phyloP scores from a whole-genome alignment of 2,888 invertebrate species.

The Pyrochroa serraticornis region DNA sequence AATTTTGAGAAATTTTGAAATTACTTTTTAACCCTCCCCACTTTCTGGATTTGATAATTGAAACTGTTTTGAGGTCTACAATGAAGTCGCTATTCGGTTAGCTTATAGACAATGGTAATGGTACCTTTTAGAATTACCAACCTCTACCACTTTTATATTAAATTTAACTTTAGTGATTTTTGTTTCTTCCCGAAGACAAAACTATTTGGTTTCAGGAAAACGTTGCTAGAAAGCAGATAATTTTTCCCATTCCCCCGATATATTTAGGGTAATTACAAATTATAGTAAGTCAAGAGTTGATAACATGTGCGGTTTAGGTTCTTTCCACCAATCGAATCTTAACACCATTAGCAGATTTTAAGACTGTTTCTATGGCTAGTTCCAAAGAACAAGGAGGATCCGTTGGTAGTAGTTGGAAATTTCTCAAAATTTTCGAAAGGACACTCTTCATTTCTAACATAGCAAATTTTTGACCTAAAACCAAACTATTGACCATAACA shows the following conservation, averaged over 20 bases:
- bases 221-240: too few species aligned
- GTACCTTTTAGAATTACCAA: too few species aligned
- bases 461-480: constrained; percentile 58
- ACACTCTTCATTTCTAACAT: constrained; percentile 63
- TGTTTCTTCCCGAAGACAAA: too few species aligned
- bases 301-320: too few species aligned
- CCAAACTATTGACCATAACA: too few species aligned
- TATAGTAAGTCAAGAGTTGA: too few species aligned
- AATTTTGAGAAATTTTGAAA: constrained; percentile 59
- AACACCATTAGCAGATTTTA: constrained; percentile 60
- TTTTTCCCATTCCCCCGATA: too few species aligned
- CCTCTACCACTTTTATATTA: too few species aligned
- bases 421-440: constrained; percentile 60
- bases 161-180: too few species aligned
- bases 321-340: constrained; percentile 47
- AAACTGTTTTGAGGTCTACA: constrained; percentile 59
- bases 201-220: too few species aligned
- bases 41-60: constrained; percentile 57
- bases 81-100: constrained; percentile 56
- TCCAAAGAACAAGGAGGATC: constrained; percentile 53
- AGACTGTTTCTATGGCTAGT: constrained; percentile 58
- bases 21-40: constrained; percentile 45
- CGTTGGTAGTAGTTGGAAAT: constrained; percentile 52
- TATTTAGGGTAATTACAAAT: too few species aligned
- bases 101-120: too few species aligned